These are phyloP conservation scores for Ibycter americanus DNA, from an alignment of 2,797 vertebrate species.

Conservation along the genomic window DNA sequence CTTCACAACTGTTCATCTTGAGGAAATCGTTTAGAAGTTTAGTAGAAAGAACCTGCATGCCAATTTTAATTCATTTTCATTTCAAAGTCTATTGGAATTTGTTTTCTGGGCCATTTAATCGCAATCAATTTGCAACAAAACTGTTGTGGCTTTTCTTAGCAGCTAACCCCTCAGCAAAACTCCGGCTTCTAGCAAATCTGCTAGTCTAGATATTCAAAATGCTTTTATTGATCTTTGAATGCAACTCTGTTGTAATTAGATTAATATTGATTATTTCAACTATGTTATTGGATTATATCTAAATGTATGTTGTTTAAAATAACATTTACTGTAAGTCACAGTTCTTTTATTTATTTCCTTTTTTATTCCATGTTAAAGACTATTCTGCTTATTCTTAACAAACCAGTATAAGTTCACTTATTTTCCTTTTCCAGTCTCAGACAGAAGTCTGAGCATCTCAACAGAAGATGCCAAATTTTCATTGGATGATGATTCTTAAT, in stretches of 20 bases:
- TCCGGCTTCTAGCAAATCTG: not conserved
- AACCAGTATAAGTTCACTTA: not conserved
- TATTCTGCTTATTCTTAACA: not conserved
- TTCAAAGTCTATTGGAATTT: not conserved
- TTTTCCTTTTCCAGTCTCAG: not conserved
- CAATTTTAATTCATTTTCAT: not conserved
- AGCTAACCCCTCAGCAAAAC: not conserved
- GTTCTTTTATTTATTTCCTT: not conserved
- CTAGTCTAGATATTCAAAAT: not conserved
- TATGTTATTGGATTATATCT: not conserved
- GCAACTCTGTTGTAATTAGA: not conserved
- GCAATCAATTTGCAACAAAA: not conserved
- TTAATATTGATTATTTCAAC: not conserved
- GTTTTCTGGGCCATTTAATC: not conserved
- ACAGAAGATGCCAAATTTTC: not conserved
- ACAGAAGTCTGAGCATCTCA: not conserved
- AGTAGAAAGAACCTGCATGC: not conserved
- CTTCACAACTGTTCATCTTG: not conserved
- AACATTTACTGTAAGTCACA: not conserved
- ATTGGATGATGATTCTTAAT: not conserved
- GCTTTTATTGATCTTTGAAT: not conserved
- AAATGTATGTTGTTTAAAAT: not conserved
- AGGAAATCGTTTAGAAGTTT: not conserved
- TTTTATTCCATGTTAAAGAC: accelerated
- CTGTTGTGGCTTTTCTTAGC: not conserved